Evolutionary conservation across 2,797 vertebrate genomes (phyloP).

Genomic region (Mormyrops attenuatus): DNA sequence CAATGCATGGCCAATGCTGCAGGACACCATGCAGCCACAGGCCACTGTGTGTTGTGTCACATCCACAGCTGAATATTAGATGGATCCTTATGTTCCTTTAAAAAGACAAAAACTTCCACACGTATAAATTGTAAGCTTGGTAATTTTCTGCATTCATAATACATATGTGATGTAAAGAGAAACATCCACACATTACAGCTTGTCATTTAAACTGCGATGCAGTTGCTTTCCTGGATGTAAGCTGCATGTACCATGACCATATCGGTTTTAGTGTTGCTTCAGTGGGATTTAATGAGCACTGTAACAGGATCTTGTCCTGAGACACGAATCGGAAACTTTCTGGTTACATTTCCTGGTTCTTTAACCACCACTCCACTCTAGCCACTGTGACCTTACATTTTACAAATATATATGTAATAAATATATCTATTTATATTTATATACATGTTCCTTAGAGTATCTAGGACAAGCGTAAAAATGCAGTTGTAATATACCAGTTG

Average conservation of each 20-base stretch:
- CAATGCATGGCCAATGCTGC: background rate
- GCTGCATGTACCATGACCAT: background rate
- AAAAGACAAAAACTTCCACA: background rate
- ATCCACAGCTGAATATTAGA: background rate
- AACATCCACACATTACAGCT: background rate
- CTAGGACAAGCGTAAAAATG: background rate
- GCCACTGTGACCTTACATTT: background rate
- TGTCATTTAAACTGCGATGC: background rate
- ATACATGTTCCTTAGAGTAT: background rate
- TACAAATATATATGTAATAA: background rate
- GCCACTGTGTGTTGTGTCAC: background rate
- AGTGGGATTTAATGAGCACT: background rate
- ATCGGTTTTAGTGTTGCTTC: background rate
- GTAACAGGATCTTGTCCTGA: background rate
- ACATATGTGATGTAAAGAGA: background rate
- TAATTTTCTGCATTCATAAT: background rate
- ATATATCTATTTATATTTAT: too few species aligned
- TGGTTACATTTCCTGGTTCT: background rate
- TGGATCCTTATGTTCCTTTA: background rate
- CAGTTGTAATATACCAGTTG: background rate
- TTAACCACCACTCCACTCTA: background rate
- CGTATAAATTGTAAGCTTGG: background rate
- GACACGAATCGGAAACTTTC: background rate
- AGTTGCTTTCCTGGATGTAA: background rate
- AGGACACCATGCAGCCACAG: background rate